Evolutionary conservation across 2,888 invertebrate genomes (phyloP).

Genomic region (Celastrina argiolus): DNA sequence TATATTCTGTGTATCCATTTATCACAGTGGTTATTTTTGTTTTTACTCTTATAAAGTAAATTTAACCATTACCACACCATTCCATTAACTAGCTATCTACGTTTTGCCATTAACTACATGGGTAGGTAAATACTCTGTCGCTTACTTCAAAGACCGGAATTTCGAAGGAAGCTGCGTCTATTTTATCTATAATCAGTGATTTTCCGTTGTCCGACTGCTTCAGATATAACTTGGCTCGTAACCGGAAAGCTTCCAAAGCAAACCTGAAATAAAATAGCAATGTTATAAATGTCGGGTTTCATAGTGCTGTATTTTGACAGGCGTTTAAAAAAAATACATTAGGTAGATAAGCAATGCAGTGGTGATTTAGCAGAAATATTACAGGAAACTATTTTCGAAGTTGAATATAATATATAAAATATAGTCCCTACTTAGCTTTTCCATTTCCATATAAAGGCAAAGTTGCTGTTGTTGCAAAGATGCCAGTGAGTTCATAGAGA

Average conservation of each 20-base stretch:
- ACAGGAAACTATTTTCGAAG: no score
- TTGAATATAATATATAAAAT: no score
- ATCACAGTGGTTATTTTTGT: no score
- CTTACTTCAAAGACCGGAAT: conserved; percentile 54
- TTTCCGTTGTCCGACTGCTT: conserved; percentile 53
- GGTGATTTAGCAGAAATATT: not conserved
- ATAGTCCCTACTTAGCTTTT: conserved; percentile 49
- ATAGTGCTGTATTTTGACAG: no score
- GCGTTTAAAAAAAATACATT: no score
- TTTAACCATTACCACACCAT: no score
- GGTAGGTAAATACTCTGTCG: not conserved
- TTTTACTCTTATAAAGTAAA: no score
- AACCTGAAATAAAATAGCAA: conserved; percentile 46
- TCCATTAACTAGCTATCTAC: no score
- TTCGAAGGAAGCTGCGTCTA: conserved; percentile 48
- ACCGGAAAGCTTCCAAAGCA: conserved; percentile 46
- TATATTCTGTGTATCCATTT: no score
- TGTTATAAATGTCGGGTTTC: not conserved
- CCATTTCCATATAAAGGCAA: conserved; percentile 64
- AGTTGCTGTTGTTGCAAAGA: conserved; percentile 47
- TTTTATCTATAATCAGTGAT: conserved; percentile 52
- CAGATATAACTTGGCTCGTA: conserved; percentile 46
- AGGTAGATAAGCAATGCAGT: not conserved
- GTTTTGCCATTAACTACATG: not conserved
- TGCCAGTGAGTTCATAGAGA: conserved; percentile 53